Evolutionary conservation across 2,888 invertebrate genomes (phyloP), one percentile per base, ranked within the genome.

Genomic region (Nasonovia ribisnigri): DNA sequence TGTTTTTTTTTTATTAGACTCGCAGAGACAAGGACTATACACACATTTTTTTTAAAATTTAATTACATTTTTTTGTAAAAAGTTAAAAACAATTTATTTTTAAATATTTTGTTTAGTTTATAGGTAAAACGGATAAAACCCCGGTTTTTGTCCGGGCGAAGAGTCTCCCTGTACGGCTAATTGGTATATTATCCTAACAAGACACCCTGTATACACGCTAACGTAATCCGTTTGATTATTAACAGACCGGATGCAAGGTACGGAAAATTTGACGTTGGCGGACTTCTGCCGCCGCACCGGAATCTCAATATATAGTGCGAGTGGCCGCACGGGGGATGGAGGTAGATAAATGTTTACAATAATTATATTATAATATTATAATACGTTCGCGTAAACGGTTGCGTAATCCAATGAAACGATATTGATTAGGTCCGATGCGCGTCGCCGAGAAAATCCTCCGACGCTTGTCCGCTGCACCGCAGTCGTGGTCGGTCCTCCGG

Each of bases 391-490:
- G 29, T 43, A 86, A 88, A 88, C 42, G 54, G 11, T 24, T 51
- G 20, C 42, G n/a, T 86, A 87, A 87, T 48, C 36, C 26, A 60
- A 92, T 92, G 36, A 87, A 92, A 92, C 46, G 26, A 92, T 92
- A 60, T 87, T 48, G 57, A 87, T 92, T 48, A 60, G 46, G 84
- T 43, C 43, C 67, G 48, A 13, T 36, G 77, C 16, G 6, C 20
- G 46, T 46, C 43, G 8, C n/a, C 20, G 90, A 11, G 16, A 48
- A 90, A 48, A 48, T 90, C 36, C 90, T 90, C 20, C 24, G 46
- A 67, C 90, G 29, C 36, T 26, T 42, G 54, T 88, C 54, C 42
- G 11, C 77, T 77, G 54, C 43, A 42, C 46, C 20, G 88, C 48
- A 24, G 24, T 91, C 51, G 57, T 11, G 51, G 92, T 84, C 36